These are phyloP conservation scores for Xanthia icteritia DNA, from an alignment of 2,888 invertebrate genomes.

Conservation along the genomic window DNA sequence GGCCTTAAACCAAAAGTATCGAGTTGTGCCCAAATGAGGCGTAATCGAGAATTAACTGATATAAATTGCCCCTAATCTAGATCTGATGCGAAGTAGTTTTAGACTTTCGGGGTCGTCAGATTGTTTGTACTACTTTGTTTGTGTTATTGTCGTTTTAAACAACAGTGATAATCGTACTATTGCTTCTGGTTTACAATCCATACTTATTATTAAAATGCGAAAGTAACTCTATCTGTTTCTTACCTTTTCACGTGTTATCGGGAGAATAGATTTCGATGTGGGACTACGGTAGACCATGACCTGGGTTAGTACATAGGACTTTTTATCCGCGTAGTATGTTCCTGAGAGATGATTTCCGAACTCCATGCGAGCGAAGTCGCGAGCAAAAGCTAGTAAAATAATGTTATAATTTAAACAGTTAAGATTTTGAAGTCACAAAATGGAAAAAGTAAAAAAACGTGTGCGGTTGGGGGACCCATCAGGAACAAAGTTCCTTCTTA, in stretches of 20 bases:
- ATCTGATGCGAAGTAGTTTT: slow-evolving; percentile 58
- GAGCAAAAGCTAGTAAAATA: neutral
- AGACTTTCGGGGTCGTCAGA: slow-evolving; percentile 56
- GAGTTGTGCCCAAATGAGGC: slow-evolving; percentile 57
- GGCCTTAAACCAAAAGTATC: slow-evolving; percentile 55
- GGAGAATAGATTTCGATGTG: neutral
- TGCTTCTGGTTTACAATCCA: slow-evolving; percentile 7
- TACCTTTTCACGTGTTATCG: neutral
- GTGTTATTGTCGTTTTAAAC: slow-evolving; percentile 47
- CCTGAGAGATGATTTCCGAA: no score
- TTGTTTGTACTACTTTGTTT: slow-evolving; percentile 58
- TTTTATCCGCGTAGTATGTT: no score
- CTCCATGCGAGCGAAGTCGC: no score
- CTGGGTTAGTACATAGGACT: no score
- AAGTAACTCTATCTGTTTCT: neutral
- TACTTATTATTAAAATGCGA: neutral
- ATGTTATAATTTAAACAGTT: neutral
- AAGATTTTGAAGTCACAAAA: neutral
- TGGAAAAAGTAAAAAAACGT: neutral
- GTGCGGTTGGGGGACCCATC: no score
- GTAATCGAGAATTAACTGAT: slow-evolving; percentile 61
- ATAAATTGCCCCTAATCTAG: slow-evolving; percentile 60
- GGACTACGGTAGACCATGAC: no score
- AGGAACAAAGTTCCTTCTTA: no score
- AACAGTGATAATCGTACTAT: slow-evolving; percentile 15